Percentiles rank a stretch among this genome's conserved stretches.
These are phyloP conservation scores for Trichopoda pennipes DNA, from an alignment of 2,888 invertebrate species.

Conservation along the genomic window DNA sequence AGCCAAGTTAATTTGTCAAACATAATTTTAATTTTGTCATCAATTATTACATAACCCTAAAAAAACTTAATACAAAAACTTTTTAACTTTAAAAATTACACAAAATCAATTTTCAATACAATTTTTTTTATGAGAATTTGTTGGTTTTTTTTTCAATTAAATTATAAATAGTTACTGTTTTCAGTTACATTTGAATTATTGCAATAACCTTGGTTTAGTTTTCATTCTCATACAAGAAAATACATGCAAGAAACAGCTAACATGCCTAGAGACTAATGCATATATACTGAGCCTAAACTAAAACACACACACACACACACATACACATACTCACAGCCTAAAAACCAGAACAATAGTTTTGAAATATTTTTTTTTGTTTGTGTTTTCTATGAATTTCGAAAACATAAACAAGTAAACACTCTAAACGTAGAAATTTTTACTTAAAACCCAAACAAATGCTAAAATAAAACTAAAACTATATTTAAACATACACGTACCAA, in stretches of 20 bases:
- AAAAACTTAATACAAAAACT: too few relatives aligned
- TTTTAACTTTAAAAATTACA: too few relatives aligned
- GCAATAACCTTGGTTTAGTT: conserved; percentile 69
- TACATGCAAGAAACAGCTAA: conserved; percentile 3
- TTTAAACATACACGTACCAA: conserved; percentile 54
- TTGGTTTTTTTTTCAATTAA: conserved; percentile 51
- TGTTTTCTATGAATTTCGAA: conserved; percentile 43
- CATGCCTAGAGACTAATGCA: too few relatives aligned
- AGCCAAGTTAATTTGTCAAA: too few relatives aligned
- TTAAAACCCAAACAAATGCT: conserved; percentile 19
- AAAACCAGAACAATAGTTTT: conserved; percentile 63
- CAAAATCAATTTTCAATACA: conserved; percentile 2
- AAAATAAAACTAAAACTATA: conserved; percentile 23
- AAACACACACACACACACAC: neutral
- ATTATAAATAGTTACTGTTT: conserved; percentile 49
- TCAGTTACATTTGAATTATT: conserved; percentile 69
- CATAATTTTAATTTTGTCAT: too few relatives aligned
- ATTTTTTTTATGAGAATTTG: conserved; percentile 37
- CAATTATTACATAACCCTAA: too few relatives aligned
- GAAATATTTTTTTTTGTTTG: conserved; percentile 27
- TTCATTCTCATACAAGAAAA: conserved; percentile 50
- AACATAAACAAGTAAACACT: conserved; percentile 20
- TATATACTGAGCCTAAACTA: neutral
- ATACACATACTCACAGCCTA: conserved; percentile 27
- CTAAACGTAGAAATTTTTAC: conserved; percentile 11